Conservation (phyloP, 2,888 invertebrate species). For the Erynnis tages region DNA sequence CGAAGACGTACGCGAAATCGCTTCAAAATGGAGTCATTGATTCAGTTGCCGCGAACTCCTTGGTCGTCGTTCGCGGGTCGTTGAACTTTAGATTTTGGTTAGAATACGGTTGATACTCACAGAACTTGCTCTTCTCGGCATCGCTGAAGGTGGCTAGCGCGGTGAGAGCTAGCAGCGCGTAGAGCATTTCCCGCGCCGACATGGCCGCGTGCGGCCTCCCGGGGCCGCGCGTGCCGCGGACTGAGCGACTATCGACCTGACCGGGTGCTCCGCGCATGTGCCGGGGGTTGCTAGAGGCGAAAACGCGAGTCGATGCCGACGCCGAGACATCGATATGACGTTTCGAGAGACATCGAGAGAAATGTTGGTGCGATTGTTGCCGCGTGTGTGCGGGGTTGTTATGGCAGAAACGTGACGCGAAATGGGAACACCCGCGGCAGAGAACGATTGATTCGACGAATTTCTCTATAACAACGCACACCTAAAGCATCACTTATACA, state of each 20-base stretch:
- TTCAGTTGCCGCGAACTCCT: conserved; percentile 35
- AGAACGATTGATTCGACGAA: conserved; percentile 29
- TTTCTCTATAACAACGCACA: conserved; percentile 31
- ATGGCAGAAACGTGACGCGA: too few relatives aligned
- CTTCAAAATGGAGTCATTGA: conserved; percentile 41
- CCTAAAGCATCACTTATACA: conserved; percentile 29
- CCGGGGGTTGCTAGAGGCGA: conserved; percentile 16
- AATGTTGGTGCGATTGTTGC: too few relatives aligned
- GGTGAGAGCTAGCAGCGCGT: conserved; percentile 58
- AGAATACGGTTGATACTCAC: too few relatives aligned
- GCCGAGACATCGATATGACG: too few relatives aligned
- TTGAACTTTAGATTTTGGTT: too few relatives aligned
- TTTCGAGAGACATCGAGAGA: too few relatives aligned
- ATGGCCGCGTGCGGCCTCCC: conserved; percentile 73
- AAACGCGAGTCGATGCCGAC: background rate
- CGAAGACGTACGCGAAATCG: conserved; percentile 10
- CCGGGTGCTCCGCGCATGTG: conserved; percentile 14
- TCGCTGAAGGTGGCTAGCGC: conserved; percentile 51
- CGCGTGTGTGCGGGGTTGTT: too few relatives aligned
- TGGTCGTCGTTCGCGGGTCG: too few relatives aligned
- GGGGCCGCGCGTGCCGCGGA: conserved; percentile 57
- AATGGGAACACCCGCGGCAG: too few relatives aligned
- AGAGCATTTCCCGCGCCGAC: conserved; percentile 64
- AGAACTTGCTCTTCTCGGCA: conserved; percentile 80
- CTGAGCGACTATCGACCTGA: conserved; percentile 45